Base-by-base conservation (phyloP, 2,888 invertebrate species). In the Platynereis dumerilii region DNA sequence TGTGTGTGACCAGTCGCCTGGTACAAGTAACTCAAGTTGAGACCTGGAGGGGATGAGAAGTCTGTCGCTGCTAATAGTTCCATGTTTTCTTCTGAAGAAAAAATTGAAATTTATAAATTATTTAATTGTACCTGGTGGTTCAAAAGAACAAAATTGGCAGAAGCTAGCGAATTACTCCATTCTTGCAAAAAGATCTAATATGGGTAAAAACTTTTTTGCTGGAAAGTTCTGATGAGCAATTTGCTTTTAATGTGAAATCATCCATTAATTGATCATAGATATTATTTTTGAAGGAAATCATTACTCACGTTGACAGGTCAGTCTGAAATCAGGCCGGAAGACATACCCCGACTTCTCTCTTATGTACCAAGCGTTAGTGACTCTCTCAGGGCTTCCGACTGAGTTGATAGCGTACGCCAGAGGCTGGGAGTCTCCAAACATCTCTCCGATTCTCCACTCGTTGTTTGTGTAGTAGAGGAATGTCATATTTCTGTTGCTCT, bases 1-100 rank as follows among this genome's bases (percentile, higher is more conserved):
- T 28, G 12, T 7, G 22, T 15, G 22, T 57, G 64, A n/a, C 29
- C 57, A 17, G 64, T 39, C 2, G 22, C 42, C 2, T 64, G 28
- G 48, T 58, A 64, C 20, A 64, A 20, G 20, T n/a, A 24, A 5
- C 17, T 28, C 34, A 64, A 48, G 48, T 20, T 48, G 3, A 64
- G 29, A n/a, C 24, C 52, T 7, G 17, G 24, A 12, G 29, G 10
- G 26, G 42, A 39, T 15, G 22, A 44, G 3, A 12, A 27, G 2
- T 42, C 24, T 5, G 22, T 5, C 12, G 15, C 42, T 7, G 26
- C 29, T 24, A 57, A 26, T 5, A 64, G 26, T 2, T 58, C 57
- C 48, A 45, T 12, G 60, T 60, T 24, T 22, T 24, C 22, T 17
- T 7, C 60, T 60, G 29, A n/a, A 60, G 53, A 12, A n/a, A 48